phyloP scores from a whole-genome alignment of 2,113 vertebrate genomes.

The Actenoides lindsayi region DNA sequence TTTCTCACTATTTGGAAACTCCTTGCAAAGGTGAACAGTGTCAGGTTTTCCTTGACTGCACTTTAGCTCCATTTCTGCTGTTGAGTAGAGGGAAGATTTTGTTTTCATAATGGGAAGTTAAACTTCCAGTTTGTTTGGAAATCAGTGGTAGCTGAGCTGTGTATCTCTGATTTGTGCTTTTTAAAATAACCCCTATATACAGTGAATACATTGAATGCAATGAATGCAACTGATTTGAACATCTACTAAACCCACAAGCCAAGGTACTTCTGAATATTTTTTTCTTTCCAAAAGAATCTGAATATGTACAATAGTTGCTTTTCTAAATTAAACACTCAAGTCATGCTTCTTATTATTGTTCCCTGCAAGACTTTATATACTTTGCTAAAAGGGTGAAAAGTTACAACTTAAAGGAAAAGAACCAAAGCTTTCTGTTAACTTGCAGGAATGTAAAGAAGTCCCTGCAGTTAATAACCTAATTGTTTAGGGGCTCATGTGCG shows the following conservation, averaged over 20 bases:
- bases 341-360: background rate
- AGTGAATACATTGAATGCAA: background rate
- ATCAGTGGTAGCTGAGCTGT: background rate
- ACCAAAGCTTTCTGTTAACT: background rate
- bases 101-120: background rate
- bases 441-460: background rate
- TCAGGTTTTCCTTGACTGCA: background rate
- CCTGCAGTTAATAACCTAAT: background rate
- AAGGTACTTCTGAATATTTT: background rate
- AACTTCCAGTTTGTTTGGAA: background rate
- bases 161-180: background rate
- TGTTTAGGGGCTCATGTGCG: background rate
- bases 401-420: background rate
- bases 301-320: background rate
- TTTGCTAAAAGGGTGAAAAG: background rate
- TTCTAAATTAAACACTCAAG: background rate
- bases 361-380: background rate
- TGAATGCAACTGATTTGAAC: background rate
- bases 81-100: background rate
- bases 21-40: background rate
- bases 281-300: background rate
- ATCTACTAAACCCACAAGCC: background rate
- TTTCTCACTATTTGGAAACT: background rate
- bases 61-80: background rate
- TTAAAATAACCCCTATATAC: background rate